Evolutionary conservation across 1,140 invertebrate species (phyloP), one percentile per base, ranked within the genome.

Genomic region (Dreissena rostriformis): DNA sequence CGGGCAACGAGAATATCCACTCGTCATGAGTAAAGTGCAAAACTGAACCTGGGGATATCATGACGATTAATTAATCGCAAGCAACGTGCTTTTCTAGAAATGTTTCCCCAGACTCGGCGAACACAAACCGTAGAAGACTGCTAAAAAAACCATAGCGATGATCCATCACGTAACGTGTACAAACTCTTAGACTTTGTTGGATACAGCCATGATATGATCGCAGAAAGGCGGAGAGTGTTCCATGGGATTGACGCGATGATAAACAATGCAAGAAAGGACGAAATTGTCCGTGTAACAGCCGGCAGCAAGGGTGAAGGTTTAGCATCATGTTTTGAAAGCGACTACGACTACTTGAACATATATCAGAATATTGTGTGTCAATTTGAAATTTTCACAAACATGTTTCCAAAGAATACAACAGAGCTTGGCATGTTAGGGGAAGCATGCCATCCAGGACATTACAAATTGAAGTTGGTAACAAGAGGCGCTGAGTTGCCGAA

Each of bases 391-490:
- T 5, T 1, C 26, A 0, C 24, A n/a, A 22, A 73, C 14, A 19
- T 73, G 39, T 39, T 39, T 14, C 12, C 49, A 53, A n/a, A 51
- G 7, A 19, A 17, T 22, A 0, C 39, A 73, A 73, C 70, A 17
- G 7, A 0, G 52, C 17, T 73, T 52, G 8, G 55, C 17, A 52
- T 73, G 70, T 53, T 14, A 24, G 49, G n/a, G n/a, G 55, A 51
- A 73, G 24, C 22, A 10, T 73, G 49, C n/a, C 70, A 73, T 73
- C 11, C 39, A n/a, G 70, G 70, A 52, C 70, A 73, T 73, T 73
- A 8, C 55, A 19, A 8, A 19, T n/a, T 73, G 55, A 53, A 10
- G 22, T 53, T 73, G 11, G 14, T n/a, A 51, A 49, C 12, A 52
- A n/a, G 14, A 14, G 39, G 49, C 22, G 24, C 39, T n/a, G 19